Conservation (phyloP, 2,113 vertebrate species). For the Tetrao urogallus region DNA sequence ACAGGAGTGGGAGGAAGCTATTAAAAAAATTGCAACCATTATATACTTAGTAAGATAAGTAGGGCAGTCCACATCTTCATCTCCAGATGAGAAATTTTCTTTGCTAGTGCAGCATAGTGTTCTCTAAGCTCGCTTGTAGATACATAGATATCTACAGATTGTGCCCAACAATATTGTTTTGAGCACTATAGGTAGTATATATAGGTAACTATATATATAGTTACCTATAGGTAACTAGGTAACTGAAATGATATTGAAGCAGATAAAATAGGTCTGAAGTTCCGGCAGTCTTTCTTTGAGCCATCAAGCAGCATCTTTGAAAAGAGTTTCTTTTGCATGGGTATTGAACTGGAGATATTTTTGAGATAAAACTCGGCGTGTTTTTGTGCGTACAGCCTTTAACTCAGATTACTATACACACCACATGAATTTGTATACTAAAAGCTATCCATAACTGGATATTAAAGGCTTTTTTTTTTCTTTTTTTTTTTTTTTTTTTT, state of each 20-base stretch:
- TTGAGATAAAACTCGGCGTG: neutral
- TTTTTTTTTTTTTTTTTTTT: neutral
- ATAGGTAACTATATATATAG: no score
- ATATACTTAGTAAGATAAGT: neutral
- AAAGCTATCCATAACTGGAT: neutral
- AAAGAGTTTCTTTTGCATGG: neutral
- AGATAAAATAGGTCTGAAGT: neutral
- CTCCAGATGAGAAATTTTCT: neutral
- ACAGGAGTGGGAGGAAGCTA: neutral
- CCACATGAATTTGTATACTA: neutral
- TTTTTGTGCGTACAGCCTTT: neutral
- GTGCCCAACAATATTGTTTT: neutral
- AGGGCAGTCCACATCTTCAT: neutral
- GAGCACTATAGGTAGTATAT: no score
- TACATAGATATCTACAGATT: neutral
- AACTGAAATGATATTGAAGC: neutral
- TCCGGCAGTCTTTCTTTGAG: neutral
- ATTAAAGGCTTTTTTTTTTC: neutral
- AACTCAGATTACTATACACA: neutral
- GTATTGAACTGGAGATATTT: neutral
- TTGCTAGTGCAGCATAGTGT: neutral
- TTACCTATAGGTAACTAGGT: no score
- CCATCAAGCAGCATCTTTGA: neutral
- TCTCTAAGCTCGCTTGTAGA: fast-evolving
- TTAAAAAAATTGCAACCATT: neutral